Conservation (phyloP, 2,113 vertebrate species). For the Nerophis ophidion region DNA sequence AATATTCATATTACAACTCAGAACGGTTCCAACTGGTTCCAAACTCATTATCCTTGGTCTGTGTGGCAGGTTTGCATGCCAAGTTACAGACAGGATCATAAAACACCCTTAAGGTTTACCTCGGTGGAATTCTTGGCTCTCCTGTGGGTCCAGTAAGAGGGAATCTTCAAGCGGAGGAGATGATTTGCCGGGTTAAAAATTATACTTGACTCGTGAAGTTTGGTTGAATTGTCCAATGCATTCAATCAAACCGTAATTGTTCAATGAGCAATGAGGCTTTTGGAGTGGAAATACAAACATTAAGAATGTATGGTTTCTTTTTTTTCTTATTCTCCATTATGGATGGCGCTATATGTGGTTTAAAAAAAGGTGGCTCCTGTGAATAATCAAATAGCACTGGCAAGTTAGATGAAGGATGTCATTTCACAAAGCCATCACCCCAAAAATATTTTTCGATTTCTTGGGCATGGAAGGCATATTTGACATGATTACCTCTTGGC, state of each 20-base stretch:
- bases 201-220: constrained; percentile 16
- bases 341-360: constrained; percentile 30
- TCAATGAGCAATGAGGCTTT: constrained; percentile 39
- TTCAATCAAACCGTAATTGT: constrained; percentile 32
- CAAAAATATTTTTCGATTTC: constrained; percentile 30
- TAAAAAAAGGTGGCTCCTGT: constrained; percentile 44
- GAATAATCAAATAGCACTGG: constrained; percentile 40
- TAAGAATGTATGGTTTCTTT: constrained; percentile 43
- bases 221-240: constrained; percentile 25
- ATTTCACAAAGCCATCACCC: constrained; percentile 21
- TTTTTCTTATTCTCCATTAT: constrained; percentile 24
- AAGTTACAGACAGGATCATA: constrained; percentile 47
- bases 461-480: constrained; percentile 44
- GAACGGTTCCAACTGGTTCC: constrained; percentile 39
- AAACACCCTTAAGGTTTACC: constrained; percentile 50
- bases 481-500: constrained; percentile 63
- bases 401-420: constrained; percentile 21
- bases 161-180: constrained; percentile 26
- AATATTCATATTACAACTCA: constrained; percentile 66
- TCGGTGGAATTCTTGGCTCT: constrained; percentile 40
- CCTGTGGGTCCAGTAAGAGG: constrained; percentile 18
- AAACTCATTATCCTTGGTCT: constrained; percentile 57
- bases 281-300: constrained; percentile 39
- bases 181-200: constrained; percentile 1
- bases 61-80: constrained; percentile 48